Evolutionary conservation across 2,888 invertebrate genomes (phyloP).

Genomic region (Eucera pruinosa): DNA sequence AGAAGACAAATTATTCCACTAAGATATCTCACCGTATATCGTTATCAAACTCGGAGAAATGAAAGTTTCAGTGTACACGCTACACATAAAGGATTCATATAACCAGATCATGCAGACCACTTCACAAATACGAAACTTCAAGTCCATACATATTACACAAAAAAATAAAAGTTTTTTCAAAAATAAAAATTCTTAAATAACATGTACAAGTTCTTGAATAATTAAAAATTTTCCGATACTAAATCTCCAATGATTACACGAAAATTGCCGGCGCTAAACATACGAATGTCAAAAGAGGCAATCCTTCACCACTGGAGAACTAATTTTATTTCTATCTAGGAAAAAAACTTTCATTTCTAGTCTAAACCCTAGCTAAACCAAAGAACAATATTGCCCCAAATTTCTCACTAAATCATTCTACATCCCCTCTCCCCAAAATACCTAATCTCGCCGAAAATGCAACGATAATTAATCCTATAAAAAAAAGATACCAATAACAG

Average conservation of each 20-base stretch:
- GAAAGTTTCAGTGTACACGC: constrained; percentile 2
- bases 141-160: no score
- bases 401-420: neutral
- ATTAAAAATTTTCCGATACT: neutral
- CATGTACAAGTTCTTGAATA: no score
- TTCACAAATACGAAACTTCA: neutral
- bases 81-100: neutral
- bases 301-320: neutral
- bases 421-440: neutral
- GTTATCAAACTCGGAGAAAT: neutral
- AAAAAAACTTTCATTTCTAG: constrained; percentile 16
- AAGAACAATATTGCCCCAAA: no score
- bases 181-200: neutral
- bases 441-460: neutral
- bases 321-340: neutral
- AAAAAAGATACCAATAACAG: neutral
- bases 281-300: neutral
- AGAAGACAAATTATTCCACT: neutral
- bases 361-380: no score
- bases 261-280: neutral
- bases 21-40: neutral
- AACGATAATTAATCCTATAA: neutral
- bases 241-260: neutral
- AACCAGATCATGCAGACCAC: constrained; percentile 25
- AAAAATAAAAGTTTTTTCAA: neutral